Percentiles rank a stretch among this genome's conserved stretches.
phyloP scores from a whole-genome alignment of 2,113 vertebrate species.

The Agelaius tricolor region DNA sequence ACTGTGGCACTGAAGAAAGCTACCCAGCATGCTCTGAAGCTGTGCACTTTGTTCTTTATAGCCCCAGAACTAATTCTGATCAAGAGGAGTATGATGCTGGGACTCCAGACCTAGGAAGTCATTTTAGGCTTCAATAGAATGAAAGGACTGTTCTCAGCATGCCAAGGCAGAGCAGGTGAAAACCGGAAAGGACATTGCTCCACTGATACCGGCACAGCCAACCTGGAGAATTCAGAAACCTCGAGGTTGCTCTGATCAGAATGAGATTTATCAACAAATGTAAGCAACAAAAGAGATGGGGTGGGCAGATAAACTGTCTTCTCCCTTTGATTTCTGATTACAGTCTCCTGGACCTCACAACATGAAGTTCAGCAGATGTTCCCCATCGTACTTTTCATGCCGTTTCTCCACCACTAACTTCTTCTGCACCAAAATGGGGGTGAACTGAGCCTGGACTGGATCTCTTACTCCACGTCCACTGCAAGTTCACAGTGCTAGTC shows the following conservation, averaged over 20 bases:
- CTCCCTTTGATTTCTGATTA: background rate
- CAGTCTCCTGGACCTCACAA: background rate
- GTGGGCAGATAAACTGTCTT: background rate
- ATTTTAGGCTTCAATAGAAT: background rate
- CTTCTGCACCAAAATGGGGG: fast-evolving
- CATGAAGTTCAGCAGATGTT: background rate
- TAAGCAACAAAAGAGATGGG: background rate
- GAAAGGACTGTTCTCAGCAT: background rate
- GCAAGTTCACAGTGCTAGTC: background rate
- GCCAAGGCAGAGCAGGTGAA: background rate
- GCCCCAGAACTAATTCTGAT: background rate
- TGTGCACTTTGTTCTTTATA: background rate
- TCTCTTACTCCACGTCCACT: background rate
- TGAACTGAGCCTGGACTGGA: background rate
- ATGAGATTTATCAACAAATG: background rate
- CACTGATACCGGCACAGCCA: background rate
- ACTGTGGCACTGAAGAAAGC: background rate
- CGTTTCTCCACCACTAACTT: background rate
- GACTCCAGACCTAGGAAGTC: background rate
- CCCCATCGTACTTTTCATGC: background rate
- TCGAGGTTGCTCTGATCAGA: background rate
- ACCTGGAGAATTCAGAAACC: background rate
- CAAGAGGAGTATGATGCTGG: background rate
- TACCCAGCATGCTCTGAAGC: background rate
- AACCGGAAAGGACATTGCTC: background rate